These are phyloP conservation scores for Platysternon megacephalum DNA, from an alignment of 2,113 vertebrate genomes.

Conservation along the genomic window DNA sequence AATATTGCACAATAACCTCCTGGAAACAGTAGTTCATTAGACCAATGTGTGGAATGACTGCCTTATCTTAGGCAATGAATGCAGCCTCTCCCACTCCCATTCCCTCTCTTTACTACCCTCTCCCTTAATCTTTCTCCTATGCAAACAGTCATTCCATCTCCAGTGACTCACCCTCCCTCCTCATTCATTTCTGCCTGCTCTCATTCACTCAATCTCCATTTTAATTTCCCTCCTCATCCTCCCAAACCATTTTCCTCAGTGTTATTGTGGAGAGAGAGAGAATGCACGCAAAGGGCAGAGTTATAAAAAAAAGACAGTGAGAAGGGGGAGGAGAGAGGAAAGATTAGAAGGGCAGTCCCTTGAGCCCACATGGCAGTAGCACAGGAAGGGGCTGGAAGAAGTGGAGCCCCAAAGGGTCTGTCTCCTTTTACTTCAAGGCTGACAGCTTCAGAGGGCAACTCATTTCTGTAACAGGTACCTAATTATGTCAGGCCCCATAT, in stretches of 20 bases:
- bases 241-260: neutral
- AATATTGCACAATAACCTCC: neutral
- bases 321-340: neutral
- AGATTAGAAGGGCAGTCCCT: neutral
- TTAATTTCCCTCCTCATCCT: neutral
- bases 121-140: neutral
- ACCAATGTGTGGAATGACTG: fast-evolving
- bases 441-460: neutral
- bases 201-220: neutral
- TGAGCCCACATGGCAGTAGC: neutral
- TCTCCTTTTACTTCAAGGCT: neutral
- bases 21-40: neutral
- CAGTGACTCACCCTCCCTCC: neutral
- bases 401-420: neutral
- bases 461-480: neutral
- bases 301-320: neutral
- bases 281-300: neutral
- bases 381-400: neutral
- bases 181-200: neutral
- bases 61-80: neutral
- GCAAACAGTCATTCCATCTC: neutral
- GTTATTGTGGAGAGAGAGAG: fast-evolving
- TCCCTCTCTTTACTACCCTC: neutral
- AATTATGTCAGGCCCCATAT: neutral
- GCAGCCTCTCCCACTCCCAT: neutral